Evolutionary conservation across 2,888 invertebrate species (phyloP), one percentile per base, ranked within the genome.

Genomic region (Macropis europaea): DNA sequence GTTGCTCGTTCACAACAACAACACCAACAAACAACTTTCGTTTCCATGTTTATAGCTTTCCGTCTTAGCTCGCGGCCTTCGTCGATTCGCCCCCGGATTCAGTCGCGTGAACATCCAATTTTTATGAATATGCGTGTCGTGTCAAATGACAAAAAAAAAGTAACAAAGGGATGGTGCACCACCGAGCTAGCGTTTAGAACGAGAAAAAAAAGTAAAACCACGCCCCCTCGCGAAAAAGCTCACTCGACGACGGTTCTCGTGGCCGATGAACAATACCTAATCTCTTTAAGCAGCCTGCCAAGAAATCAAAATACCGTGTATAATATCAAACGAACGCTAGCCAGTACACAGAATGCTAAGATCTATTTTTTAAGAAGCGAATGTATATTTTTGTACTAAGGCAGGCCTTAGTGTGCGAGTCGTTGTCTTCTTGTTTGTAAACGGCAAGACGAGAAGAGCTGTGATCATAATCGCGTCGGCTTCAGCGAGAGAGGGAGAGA

Each of bases 351-450:
- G 83, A 85, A 84, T 86, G 87, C 83, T 86, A 88, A 90, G 88
- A 89, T 88, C 89, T 90, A 90, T 90, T 90, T 90, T 89, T 90
- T 90, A 89, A 89, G 88, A 87, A 82, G 85, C 89, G 87, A 88
- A 87, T 87, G 88, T 89, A 88, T 90, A 90, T 90, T 89, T 90
- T 90, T 90, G 81, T 88, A 89, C 89, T 89, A 89, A 89, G 90
- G 89, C 89, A 89, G 89, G 89, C 89, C 89, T 89, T 89, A 89
- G 89, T 75, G n/a, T 48, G 68, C 71, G 82, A 73, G 77, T 74
- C 76, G 76, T 81, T n/a, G 78, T 82, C 73, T 78, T 79, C 82
- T 85, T 82, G 79, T 69, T 72, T 69, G 70, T 73, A 50, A 60
- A 70, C 47, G 73, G 64, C 77, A 62, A 69, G 60, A 63, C 53